Conservation (phyloP, 2,113 vertebrate species). For the Irena cyanogastra region DNA sequence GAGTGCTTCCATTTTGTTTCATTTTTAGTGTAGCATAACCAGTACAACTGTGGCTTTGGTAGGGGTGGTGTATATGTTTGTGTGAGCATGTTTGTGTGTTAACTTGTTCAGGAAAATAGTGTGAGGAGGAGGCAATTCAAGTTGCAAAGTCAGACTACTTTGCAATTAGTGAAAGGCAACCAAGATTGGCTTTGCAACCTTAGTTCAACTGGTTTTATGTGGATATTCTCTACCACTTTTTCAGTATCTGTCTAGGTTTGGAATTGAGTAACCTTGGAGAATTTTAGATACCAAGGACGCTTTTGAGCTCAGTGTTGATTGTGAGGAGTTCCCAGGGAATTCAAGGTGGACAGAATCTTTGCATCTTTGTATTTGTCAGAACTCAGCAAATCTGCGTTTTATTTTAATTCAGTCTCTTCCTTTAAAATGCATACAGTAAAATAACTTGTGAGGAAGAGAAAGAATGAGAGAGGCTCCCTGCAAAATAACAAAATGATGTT, state of each 20-base stretch:
- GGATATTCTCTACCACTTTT: background rate
- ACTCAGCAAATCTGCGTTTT: background rate
- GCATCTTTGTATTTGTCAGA: background rate
- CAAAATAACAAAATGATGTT: background rate
- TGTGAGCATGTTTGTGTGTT: background rate
- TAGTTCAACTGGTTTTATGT: background rate
- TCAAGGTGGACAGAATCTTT: background rate
- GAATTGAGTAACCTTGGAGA: background rate
- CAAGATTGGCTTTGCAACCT: background rate
- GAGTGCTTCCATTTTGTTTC: background rate
- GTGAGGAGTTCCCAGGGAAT: background rate
- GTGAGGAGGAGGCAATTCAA: background rate
- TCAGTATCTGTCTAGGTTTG: background rate
- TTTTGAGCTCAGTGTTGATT: background rate
- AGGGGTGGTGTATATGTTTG: accelerated
- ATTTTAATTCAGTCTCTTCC: background rate
- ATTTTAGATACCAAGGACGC: background rate
- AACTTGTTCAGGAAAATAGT: background rate
- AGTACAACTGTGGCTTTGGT: background rate
- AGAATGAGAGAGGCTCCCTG: background rate
- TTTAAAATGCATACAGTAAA: background rate
- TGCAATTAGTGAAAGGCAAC: background rate
- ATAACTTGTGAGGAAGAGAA: background rate
- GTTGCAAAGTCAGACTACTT: background rate
- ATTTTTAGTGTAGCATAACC: background rate